Evolutionary conservation across 2,113 vertebrate genomes (phyloP).

Genomic region (Burhinus bistriatus): DNA sequence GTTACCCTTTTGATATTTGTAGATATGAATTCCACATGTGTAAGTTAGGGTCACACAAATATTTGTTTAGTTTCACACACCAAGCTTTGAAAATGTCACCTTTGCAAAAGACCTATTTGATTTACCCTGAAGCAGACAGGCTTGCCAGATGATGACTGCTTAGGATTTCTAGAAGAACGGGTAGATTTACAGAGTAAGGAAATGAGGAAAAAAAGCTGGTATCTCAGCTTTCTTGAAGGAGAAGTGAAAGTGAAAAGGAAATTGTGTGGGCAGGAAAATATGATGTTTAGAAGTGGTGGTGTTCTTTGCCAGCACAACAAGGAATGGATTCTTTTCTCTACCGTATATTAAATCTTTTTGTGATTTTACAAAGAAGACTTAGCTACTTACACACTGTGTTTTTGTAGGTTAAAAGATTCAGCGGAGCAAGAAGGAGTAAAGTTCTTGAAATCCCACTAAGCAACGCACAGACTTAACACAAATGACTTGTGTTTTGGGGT

Average conservation of each 20-base stretch:
- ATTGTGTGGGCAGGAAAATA: not conserved
- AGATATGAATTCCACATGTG: not conserved
- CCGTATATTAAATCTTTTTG: not conserved
- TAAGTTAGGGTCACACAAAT: not conserved
- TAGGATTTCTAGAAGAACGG: not conserved
- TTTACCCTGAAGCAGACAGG: not conserved
- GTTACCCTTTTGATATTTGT: not conserved
- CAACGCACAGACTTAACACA: not conserved
- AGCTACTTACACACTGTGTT: not conserved
- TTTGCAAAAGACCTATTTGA: not conserved
- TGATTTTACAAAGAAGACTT: not conserved
- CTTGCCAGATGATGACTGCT: not conserved
- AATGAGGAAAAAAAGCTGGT: not conserved
- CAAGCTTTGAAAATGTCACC: not conserved
- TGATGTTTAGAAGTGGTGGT: not conserved
- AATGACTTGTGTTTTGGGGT: not conserved
- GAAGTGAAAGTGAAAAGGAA: conserved; percentile 35
- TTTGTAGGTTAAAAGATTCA: not conserved
- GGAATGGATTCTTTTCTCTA: not conserved
- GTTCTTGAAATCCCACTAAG: not conserved
- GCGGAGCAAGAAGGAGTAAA: not conserved
- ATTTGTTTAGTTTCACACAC: not conserved
- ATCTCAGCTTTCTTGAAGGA: not conserved
- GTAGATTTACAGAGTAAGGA: not conserved
- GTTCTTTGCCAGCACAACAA: not conserved